Evolutionary conservation across 2,797 vertebrate genomes (phyloP).

Genomic region (Peromyscus melanophrys): DNA sequence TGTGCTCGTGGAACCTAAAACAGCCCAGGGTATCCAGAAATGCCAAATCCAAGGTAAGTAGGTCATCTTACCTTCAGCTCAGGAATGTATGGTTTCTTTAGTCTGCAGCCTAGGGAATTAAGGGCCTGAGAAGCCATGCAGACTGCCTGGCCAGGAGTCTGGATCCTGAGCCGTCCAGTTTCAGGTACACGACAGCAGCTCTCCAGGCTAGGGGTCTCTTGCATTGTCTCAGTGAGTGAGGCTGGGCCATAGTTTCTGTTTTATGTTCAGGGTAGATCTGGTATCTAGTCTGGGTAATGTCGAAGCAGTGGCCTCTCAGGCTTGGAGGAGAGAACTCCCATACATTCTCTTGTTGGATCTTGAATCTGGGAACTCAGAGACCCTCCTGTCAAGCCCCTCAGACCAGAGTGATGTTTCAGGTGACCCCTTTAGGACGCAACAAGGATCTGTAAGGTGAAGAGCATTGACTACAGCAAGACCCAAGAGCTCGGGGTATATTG

Average conservation of each 20-base stretch:
- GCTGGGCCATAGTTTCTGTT: background rate
- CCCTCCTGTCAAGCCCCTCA: background rate
- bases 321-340: background rate
- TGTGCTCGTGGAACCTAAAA: background rate
- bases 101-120: background rate
- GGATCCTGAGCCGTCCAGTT: background rate
- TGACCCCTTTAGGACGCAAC: background rate
- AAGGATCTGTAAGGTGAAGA: background rate
- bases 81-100: background rate
- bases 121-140: background rate
- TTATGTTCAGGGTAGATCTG: background rate
- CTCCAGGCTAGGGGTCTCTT: background rate
- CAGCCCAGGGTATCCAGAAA: background rate
- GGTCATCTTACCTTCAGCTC: constrained; percentile 15
- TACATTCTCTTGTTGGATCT: background rate
- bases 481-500: background rate
- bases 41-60: background rate
- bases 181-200: background rate
- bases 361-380: background rate
- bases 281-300: background rate
- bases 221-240: background rate
- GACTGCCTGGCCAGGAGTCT: background rate
- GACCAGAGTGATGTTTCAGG: background rate
- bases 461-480: background rate
- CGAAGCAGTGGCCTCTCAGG: background rate